Percentiles rank a stretch among this genome's conserved stretches.
Conservation (phyloP, 2,888 invertebrate genomes). For the Hypercompe scribonia region DNA sequence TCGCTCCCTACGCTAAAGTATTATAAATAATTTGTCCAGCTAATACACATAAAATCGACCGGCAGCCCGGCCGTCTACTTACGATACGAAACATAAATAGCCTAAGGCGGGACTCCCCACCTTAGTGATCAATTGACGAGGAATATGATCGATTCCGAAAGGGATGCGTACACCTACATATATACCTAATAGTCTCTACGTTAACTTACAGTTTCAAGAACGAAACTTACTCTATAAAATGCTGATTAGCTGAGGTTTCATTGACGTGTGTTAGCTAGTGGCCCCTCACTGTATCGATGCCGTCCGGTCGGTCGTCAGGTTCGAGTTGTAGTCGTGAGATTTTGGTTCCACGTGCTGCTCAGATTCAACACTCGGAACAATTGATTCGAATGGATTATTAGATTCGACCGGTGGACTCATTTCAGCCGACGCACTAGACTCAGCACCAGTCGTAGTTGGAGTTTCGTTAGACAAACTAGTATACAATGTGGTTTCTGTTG, state of each 20-base stretch:
- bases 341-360: not conserved
- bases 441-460: conserved; percentile 33
- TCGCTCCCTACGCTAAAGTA: conserved; percentile 63
- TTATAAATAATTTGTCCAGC: conserved; percentile 84
- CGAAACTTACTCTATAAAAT: conserved; percentile 83
- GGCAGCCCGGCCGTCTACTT: conserved; percentile 65
- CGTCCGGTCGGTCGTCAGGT: conserved; percentile 8
- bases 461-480: conserved; percentile 37
- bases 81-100: conserved; percentile 60
- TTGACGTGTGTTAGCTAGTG: conserved; percentile 51
- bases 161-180: conserved; percentile 65
- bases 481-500: conserved; percentile 54
- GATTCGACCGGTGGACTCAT: conserved; percentile 31
- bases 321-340: not conserved
- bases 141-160: conserved; percentile 57
- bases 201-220: conserved; percentile 81
- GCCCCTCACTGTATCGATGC: conserved; percentile 42
- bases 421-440: conserved; percentile 19
- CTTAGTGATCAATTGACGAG: conserved; percentile 65
- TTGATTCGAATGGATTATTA: conserved; percentile 5
- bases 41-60: conserved; percentile 74
- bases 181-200: conserved; percentile 81
- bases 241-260: conserved; percentile 79
- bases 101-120: conserved; percentile 38
- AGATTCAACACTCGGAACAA: not conserved